phyloP scores from a whole-genome alignment of 2,888 invertebrate species.

The Archips crataeganus region DNA sequence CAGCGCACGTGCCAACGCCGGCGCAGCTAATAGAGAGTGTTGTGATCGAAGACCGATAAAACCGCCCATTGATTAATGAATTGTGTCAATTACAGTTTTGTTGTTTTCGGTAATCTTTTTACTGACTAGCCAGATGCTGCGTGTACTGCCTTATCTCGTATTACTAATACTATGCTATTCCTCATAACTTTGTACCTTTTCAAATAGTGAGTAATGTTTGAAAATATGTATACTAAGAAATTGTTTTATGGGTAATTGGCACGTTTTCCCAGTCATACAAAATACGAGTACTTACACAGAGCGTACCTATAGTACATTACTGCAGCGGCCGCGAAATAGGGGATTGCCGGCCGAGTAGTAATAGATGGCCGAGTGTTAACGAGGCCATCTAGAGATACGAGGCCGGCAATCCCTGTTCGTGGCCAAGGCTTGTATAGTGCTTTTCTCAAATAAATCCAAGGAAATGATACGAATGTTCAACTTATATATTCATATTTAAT shows the following conservation, averaged over 20 bases:
- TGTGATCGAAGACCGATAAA: conserved; percentile 33
- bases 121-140: conserved; percentile 21
- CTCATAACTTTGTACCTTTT: background rate
- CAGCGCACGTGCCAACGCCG: conserved; percentile 17
- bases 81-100: conserved; percentile 27
- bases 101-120: conserved; percentile 27
- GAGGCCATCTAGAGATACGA: no score
- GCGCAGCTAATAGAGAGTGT: background rate
- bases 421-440: no score
- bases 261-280: conserved; percentile 9
- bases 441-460: no score
- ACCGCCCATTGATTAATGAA: conserved; percentile 30
- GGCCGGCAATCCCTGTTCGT: no score
- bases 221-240: conserved; percentile 2
- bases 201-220: conserved; percentile 4
- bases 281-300: background rate
- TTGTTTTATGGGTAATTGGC: conserved; percentile 7
- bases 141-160: conserved; percentile 14
- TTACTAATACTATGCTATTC: background rate
- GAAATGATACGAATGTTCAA: no score
- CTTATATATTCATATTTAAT: no score
- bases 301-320: no score
- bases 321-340: no score
- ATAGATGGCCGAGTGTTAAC: no score
- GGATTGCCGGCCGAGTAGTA: no score